Evolutionary conservation across 2,888 invertebrate species (phyloP), one percentile per base, ranked within the genome.

Genomic region (Yponomeuta sedellus): DNA sequence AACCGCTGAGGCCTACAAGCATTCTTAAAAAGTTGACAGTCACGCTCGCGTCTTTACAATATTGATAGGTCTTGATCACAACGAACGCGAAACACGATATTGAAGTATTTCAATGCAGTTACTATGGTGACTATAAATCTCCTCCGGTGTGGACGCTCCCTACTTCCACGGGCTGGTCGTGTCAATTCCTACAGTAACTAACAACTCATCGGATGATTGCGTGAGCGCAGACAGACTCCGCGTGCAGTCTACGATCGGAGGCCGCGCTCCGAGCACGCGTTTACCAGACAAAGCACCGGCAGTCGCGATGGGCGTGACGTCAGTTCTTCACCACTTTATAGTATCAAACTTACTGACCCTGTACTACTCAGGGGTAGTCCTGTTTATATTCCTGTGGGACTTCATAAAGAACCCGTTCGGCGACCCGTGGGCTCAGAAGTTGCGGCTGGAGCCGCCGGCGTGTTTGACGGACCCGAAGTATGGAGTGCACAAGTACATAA

Each of bases 401-500:
- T 82, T 78, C 71, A 67, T 85, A 63, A 85, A 78, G 71, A 83
- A 83, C 68, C 81, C 85, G 0, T 82, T 88, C 64, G 69, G 70
- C 25, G 79, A 72, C 66, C 82, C 84, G 0, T 83, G 83, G 80
- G 71, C 73, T 20, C 75, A 79, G 57, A 91, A 89, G 71, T 75
- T 88, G 67, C 81, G 90, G 66, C 74, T 88, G 66, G 77, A 83
- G 62, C 92, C 92, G 6, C 93, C 93, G 28, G 70, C 78, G n/a
- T 80, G 77, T 68, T 79, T 93, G 1, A 78, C 77, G 8, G 90
- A 93, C 70, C 85, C 91, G 5, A 89, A 88, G 70, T 91, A 89
- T 76, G 93, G 93, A 68, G 76, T 85, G 11, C 93, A 93, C 71
- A 88, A 89, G 70, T 93, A 92, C 72, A 76, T 91, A 10, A 89